Evolutionary conservation across 2,113 vertebrate species (phyloP).

Genomic region (Turdus rufiventris): DNA sequence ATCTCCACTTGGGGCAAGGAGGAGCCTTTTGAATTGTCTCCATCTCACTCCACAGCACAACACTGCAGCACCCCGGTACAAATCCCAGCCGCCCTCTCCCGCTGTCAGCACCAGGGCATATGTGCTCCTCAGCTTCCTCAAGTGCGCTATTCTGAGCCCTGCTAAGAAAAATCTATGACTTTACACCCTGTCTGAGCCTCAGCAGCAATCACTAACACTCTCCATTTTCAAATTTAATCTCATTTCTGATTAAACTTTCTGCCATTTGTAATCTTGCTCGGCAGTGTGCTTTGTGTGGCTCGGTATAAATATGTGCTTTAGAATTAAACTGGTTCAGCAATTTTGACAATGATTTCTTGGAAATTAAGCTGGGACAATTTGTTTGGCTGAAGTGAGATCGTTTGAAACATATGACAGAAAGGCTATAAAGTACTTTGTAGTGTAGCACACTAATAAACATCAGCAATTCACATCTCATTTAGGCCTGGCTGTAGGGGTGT

Average conservation of each 20-base stretch:
- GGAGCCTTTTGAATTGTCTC: background rate
- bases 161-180: background rate
- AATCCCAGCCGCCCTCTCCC: background rate
- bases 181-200: slow-evolving; percentile 30
- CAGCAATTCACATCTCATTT: background rate
- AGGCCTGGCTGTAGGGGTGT: background rate
- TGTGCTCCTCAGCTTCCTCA: background rate
- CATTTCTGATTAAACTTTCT: slow-evolving; percentile 66
- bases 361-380: slow-evolving; percentile 69
- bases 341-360: slow-evolving; percentile 71
- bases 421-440: background rate
- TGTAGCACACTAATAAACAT: background rate
- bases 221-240: slow-evolving; percentile 54
- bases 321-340: slow-evolving; percentile 72
- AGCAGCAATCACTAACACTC: background rate
- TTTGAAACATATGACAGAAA: slow-evolving; percentile 58
- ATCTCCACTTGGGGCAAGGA: background rate
- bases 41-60: background rate
- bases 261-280: slow-evolving; percentile 48
- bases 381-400: slow-evolving; percentile 59
- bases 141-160: background rate
- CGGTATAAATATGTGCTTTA: slow-evolving; percentile 68
- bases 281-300: slow-evolving; percentile 43
- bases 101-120: background rate
- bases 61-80: background rate